Evolutionary conservation across 2,888 invertebrate species (phyloP).

Genomic region (Ctenicera cuprea): DNA sequence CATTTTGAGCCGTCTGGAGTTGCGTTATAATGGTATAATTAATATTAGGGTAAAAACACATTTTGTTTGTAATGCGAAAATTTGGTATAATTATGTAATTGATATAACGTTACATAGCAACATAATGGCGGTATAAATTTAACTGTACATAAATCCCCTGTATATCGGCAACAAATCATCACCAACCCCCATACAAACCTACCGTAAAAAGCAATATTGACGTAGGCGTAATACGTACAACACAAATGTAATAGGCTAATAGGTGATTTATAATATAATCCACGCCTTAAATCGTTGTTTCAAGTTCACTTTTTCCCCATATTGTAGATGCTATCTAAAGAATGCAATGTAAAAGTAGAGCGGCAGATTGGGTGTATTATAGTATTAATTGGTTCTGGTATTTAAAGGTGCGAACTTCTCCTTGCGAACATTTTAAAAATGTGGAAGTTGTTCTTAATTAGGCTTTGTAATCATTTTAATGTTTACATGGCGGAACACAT

Average conservation of each 20-base stretch:
- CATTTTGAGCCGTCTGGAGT: no score
- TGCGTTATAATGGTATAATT: no score
- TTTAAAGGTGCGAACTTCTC: constrained; percentile 3
- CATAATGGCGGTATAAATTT: no score
- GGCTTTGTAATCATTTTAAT: no score
- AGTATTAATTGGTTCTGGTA: constrained; percentile 20
- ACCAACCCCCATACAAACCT: neutral
- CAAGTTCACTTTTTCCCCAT: constrained; percentile 22
- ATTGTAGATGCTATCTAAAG: constrained; percentile 10
- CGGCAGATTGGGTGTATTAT: neutral
- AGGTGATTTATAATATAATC: constrained; percentile 16
- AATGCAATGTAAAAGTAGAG: constrained; percentile 17
- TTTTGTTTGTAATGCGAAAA: no score
- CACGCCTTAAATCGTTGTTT: neutral
- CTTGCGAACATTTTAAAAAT: neutral
- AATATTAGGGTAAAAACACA: no score
- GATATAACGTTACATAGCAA: no score
- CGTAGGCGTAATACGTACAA: constrained; percentile 6
- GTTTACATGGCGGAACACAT: no score
- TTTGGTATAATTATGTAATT: no score
- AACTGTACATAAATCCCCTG: no score
- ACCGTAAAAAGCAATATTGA: constrained; percentile 3
- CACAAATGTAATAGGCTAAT: constrained; percentile 1
- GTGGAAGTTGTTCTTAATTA: no score
- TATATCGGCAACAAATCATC: constrained; percentile 3